phyloP scores from a whole-genome alignment of 2,888 invertebrate species.

The Bruchidius siliquastri region DNA sequence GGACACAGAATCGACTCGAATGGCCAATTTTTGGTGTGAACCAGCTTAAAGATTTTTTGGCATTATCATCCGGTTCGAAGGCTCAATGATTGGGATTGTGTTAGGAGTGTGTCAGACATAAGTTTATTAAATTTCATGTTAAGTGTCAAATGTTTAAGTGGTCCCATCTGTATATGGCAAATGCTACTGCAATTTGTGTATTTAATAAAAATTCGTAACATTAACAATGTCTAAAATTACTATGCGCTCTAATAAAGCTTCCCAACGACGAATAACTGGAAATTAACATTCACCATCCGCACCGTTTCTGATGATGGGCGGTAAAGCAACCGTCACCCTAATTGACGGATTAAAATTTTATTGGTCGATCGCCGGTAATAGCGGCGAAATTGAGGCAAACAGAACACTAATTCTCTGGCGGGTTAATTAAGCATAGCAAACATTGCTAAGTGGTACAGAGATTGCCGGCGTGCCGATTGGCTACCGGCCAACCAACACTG shows the following conservation, averaged over 20 bases:
- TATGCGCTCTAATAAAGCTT: neutral
- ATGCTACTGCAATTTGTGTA: neutral
- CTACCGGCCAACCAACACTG: conserved; percentile 20
- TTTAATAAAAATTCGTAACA: neutral
- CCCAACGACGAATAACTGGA: neutral
- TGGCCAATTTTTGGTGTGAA: too few species aligned
- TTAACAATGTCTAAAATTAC: neutral
- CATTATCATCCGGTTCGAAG: neutral
- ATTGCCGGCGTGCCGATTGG: conserved; percentile 23
- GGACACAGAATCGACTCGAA: too few species aligned
- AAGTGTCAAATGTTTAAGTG: too few species aligned
- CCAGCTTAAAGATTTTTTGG: neutral
- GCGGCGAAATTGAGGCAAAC: conserved; percentile 16
- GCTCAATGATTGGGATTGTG: neutral
- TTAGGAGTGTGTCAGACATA: too few species aligned
- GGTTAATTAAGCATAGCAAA: conserved; percentile 28
- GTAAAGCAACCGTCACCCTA: conserved; percentile 1
- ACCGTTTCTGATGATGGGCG: neutral
- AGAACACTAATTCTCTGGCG: conserved; percentile 15
- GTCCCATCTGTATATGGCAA: too few species aligned
- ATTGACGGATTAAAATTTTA: conserved; percentile 17
- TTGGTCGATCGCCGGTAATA: conserved; percentile 21
- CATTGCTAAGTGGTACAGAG: conserved; percentile 16
- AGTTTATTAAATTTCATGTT: too few species aligned
- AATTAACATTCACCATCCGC: neutral